Conservation (phyloP, 2,113 vertebrate genomes). For the Hiodon tergisus region DNA sequence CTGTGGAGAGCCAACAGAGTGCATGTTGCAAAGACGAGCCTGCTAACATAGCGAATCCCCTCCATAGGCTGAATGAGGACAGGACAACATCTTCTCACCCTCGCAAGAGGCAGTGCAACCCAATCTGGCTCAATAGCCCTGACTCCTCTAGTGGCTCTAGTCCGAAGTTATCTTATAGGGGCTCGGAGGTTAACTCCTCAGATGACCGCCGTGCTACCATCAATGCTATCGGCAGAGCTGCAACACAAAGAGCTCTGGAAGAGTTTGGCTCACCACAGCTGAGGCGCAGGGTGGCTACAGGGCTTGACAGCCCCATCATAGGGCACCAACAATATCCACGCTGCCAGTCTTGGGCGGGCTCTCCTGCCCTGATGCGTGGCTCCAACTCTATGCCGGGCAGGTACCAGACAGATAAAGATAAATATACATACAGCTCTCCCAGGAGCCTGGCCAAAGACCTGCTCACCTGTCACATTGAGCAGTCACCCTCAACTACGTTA, state of each 20-base stretch:
- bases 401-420: slow-evolving; percentile 36
- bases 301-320: slow-evolving; percentile 29
- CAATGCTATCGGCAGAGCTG: slow-evolving; percentile 46
- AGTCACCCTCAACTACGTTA: slow-evolving; percentile 15
- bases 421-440: slow-evolving; percentile 30
- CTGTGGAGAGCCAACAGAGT: slow-evolving; percentile 49
- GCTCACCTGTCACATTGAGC: slow-evolving; percentile 40
- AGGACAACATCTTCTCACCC: slow-evolving; percentile 26
- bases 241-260: slow-evolving; percentile 48
- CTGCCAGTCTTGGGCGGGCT: slow-evolving; percentile 53
- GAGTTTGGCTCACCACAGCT: slow-evolving; percentile 60
- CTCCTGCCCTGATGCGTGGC: slow-evolving; percentile 41
- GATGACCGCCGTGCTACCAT: slow-evolving; percentile 31
- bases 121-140: slow-evolving; percentile 30
- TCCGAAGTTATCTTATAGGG: slow-evolving; percentile 8
- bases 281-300: slow-evolving; percentile 25
- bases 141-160: slow-evolving; percentile 19
- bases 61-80: slow-evolving; percentile 34
- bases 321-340: slow-evolving; percentile 30
- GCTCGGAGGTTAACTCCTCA: slow-evolving; percentile 27
- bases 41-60: slow-evolving; percentile 42
- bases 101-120: slow-evolving; percentile 50
- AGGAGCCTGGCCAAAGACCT: slow-evolving; percentile 54
- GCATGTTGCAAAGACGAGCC: slow-evolving; percentile 35
- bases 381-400: slow-evolving; percentile 44